Percentiles rank a stretch among this genome's conserved stretches.
Conservation (phyloP, 2,888 invertebrate genomes). For the Rhimphoctona megacephalus region DNA sequence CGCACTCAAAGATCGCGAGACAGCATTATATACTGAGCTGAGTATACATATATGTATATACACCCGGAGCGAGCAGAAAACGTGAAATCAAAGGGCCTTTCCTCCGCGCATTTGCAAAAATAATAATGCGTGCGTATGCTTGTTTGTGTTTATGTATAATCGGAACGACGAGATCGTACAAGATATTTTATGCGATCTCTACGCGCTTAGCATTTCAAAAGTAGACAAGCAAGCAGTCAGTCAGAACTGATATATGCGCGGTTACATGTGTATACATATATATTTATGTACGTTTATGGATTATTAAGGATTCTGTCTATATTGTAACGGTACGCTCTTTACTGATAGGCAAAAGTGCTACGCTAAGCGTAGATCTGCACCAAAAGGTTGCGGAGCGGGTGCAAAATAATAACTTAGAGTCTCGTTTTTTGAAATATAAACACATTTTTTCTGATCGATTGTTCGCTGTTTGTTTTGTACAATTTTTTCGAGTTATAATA, state of each 20-base stretch:
- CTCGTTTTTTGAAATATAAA: no score
- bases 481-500: not conserved
- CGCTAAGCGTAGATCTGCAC: not conserved
- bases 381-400: not conserved
- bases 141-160: conserved; percentile 3
- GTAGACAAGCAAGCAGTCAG: conserved; percentile 16
- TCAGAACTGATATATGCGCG: conserved; percentile 26
- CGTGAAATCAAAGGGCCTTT: conserved; percentile 55
- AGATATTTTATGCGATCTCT: conserved; percentile 43
- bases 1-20: conserved; percentile 44
- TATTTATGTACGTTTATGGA: not conserved
- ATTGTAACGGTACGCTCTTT: not conserved
- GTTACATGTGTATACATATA: not conserved
- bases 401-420: not conserved
- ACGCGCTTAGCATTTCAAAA: conserved; percentile 50
- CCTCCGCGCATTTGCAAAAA: conserved; percentile 39
- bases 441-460: no score
- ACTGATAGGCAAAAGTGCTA: not conserved
- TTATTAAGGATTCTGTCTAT: not conserved
- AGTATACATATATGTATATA: not conserved
- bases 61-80: conserved; percentile 16
- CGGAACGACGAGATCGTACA: conserved; percentile 27
- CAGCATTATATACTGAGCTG: not conserved
- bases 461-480: no score
- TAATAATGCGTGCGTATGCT: conserved; percentile 5